Evolutionary conservation across 2,888 invertebrate genomes (phyloP).

Genomic region (Himalopsyche japonica): DNA sequence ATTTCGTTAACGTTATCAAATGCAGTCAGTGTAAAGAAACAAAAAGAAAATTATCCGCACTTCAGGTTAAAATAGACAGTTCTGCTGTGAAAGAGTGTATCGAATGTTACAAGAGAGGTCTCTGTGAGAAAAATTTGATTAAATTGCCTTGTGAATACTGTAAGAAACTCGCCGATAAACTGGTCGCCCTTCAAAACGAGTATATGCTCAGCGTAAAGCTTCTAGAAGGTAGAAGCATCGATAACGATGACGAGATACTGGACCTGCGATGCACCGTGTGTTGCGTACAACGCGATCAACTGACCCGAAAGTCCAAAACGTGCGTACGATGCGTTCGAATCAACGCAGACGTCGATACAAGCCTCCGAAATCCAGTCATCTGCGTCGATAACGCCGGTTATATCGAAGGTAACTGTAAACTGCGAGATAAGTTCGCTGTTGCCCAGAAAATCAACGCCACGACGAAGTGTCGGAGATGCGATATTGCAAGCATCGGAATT

Average conservation of each 20-base stretch:
- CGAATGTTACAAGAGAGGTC: background rate
- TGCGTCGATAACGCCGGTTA: no score
- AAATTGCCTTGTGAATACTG: background rate
- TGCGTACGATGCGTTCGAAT: background rate
- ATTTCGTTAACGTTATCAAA: background rate
- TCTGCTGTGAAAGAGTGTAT: background rate
- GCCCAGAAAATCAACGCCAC: no score
- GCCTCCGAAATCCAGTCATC: no score
- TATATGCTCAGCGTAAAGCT: background rate
- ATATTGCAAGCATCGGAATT: no score
- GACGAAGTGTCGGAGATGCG: no score
- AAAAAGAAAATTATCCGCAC: background rate
- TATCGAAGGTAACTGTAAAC: no score
- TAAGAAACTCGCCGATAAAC: background rate
- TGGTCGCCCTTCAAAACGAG: background rate
- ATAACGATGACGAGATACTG: background rate
- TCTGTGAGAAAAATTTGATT: background rate
- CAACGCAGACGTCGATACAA: background rate
- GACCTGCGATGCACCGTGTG: background rate
- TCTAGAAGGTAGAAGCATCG: background rate
- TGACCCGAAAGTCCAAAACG: background rate
- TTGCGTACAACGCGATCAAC: background rate
- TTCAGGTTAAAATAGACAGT: background rate
- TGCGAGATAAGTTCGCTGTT: no score
- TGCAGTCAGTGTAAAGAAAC: background rate